These are phyloP conservation scores for Plagiodera versicolora DNA, from an alignment of 2,888 invertebrate species.

Conservation along the genomic window DNA sequence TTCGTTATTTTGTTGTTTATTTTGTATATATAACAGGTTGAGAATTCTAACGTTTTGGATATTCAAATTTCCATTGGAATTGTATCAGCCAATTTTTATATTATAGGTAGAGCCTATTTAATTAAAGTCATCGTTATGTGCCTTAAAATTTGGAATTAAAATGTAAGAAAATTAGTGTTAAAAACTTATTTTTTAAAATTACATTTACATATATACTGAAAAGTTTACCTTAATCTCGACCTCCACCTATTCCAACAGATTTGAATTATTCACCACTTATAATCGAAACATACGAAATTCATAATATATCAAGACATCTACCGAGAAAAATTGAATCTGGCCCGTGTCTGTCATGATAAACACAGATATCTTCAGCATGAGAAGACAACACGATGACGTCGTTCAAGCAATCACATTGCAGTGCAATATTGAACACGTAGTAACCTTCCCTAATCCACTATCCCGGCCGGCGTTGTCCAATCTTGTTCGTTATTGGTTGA, in stretches of 20 bases:
- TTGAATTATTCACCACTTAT: no score
- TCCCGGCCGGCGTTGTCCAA: no score
- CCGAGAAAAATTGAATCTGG: no score
- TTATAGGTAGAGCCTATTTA: conserved; percentile 8
- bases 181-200: conserved; percentile 29
- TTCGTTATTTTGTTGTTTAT: conserved; percentile 21
- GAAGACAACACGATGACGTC: no score
- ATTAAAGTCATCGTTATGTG: conserved; percentile 19
- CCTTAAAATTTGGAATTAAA: conserved; percentile 22
- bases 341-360: no score
- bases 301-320: no score
- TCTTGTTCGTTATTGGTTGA: no score
- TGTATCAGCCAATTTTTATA: conserved; percentile 18
- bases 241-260: not conserved
- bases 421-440: no score
- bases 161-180: conserved; percentile 21
- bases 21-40: conserved; percentile 29
- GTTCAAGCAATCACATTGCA: no score
- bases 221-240: not conserved
- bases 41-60: conserved; percentile 13
- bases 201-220: conserved; percentile 22
- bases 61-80: conserved; percentile 9
- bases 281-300: no score
- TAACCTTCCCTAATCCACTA: no score
- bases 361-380: no score